Evolutionary conservation across 35 echinoderm and acorn worm genomes (phyloP), one percentile per base, ranked within the genome.

Genomic region (Acanthaster planci): DNA sequence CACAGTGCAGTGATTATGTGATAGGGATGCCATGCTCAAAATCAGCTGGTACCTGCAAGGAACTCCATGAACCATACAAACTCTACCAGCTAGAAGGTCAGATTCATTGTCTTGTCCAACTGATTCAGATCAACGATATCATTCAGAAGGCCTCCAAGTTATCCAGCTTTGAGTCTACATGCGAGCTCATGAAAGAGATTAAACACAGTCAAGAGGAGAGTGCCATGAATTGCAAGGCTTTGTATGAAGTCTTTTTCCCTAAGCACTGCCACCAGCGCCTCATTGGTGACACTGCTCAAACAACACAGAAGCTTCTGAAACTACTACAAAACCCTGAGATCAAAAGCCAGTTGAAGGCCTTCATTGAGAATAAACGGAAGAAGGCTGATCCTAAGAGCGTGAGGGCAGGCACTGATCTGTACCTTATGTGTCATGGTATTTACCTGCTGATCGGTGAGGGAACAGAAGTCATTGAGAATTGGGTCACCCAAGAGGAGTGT

Each of bases 161-260:
- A 18, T 50, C 42, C 10, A 52, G 26, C 12, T 31, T 54, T 19
- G 39, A 34, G 21, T 15, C 53, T 17, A n/a, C 51, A 19, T 5
- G 9, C 2, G 31, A 53, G 22, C 29, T 59, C 5, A n/a, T 44
- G 12, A 17, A 27, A 7, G 34, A 79, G 54, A 59, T 53, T 51
- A 37, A 58, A 31, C 54, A 51, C 7, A 32, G 59, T 35, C 32
- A 76, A 1, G 29, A 52, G 7, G 31, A 44, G 8, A 53, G 40
- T 30, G 38, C 53, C 9, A 72, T 39, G 37, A 59, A 31, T 27
- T 89, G 87, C 38, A 5, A 29, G 1, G 38, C 72, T 18, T 39
- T 89, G 17, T 83, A 82, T 84, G 60, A 84, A 12, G n/a, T 82
- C 15, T 32, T 89, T 12, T 83, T 89, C 38, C 87, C 80, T n/a